These are phyloP conservation scores for Leptogaster cylindrica DNA, from an alignment of 2,888 invertebrate species.

Conservation along the genomic window DNA sequence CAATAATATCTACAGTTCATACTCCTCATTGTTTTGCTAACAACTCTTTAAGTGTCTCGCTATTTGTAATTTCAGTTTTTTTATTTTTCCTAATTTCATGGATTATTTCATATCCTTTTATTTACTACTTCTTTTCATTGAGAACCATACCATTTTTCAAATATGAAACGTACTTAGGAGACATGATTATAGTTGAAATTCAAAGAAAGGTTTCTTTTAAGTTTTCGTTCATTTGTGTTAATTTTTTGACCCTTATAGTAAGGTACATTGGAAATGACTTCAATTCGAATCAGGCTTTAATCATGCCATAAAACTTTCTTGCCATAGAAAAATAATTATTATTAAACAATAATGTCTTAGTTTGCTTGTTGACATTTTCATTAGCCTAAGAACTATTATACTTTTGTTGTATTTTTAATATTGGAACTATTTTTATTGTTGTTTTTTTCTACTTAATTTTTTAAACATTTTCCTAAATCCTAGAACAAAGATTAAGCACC, in stretches of 20 bases:
- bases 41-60: conserved; percentile 19
- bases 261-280: conserved; percentile 51
- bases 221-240: conserved; percentile 25
- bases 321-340: too few species aligned
- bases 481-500: too few species aligned
- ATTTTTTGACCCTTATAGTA: conserved; percentile 49
- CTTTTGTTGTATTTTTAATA: too few species aligned
- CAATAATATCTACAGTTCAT: conserved; percentile 6
- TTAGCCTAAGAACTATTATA: too few species aligned
- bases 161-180: not conserved
- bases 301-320: too few species aligned
- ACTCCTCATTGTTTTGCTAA: conserved; percentile 18
- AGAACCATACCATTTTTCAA: conserved; percentile 1
- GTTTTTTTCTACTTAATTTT: not conserved
- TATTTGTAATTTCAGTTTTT: conserved; percentile 1
- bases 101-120: not conserved
- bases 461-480: too few species aligned
- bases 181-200: not conserved
- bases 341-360: too few species aligned
- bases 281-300: conserved; percentile 25
- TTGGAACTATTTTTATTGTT: not conserved
- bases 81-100: not conserved
- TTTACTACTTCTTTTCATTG: not conserved
- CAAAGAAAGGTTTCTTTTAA: conserved; percentile 5
- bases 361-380: too few species aligned